phyloP scores from a whole-genome alignment of 37 sponge, comb jelly and placozoan genomes.

The Halisarca cf. caerulea region DNA sequence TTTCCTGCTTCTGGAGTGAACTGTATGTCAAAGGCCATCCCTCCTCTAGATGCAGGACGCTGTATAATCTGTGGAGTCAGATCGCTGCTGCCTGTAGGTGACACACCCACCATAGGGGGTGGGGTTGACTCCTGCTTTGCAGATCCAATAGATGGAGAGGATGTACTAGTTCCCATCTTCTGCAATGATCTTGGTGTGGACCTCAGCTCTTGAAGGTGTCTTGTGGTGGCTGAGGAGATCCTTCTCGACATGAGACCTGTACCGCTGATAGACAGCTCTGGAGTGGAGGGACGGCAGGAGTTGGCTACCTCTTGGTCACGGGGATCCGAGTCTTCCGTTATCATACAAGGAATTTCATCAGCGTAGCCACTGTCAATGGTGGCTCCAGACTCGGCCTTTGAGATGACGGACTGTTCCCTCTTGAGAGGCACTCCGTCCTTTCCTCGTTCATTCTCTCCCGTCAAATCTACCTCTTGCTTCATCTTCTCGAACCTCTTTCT shows the following conservation, averaged over 20 bases:
- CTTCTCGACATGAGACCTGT: background rate
- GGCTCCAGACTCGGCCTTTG: background rate
- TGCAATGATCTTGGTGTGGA: background rate
- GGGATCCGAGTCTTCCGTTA: background rate
- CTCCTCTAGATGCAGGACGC: slow-evolving; percentile 36
- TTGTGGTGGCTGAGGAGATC: slow-evolving; percentile 4
- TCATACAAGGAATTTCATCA: background rate
- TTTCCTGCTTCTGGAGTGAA: slow-evolving; percentile 21
- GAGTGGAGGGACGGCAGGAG: background rate
- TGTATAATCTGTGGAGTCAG: background rate
- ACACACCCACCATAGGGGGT: background rate
- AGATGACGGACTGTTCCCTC: background rate
- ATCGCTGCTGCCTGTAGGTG: background rate
- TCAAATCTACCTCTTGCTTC: background rate
- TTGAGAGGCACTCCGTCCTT: background rate
- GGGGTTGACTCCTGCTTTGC: background rate
- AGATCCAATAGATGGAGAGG: background rate
- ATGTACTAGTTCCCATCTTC: background rate
- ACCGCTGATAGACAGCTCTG: background rate
- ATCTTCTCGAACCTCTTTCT: slow-evolving; percentile 16
- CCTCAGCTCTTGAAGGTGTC: background rate
- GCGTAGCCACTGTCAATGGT: background rate
- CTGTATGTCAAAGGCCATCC: slow-evolving; percentile 40
- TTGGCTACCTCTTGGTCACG: background rate
- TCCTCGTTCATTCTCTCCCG: background rate